phyloP scores from a whole-genome alignment of 2,113 vertebrate species.

The Solenodon paradoxus region DNA sequence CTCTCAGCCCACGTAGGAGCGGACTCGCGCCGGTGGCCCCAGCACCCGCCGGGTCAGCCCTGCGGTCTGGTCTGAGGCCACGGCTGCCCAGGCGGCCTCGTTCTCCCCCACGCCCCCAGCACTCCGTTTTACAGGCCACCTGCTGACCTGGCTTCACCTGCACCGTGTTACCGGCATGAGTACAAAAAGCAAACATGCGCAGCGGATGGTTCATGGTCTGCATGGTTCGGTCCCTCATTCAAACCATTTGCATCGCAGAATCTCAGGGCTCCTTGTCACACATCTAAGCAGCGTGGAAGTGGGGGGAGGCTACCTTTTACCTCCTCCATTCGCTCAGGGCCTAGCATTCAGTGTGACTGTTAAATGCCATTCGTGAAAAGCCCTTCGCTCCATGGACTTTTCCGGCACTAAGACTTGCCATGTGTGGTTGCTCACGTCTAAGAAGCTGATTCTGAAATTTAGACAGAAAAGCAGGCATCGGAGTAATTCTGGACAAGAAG shows the following conservation, averaged over 20 bases:
- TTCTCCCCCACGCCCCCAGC: no score
- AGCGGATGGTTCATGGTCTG: neutral
- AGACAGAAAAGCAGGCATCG: neutral
- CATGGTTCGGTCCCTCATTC: neutral
- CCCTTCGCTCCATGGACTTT: neutral
- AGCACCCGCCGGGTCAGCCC: neutral
- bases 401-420: neutral
- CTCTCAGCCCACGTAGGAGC: accelerated
- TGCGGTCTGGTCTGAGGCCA: neutral
- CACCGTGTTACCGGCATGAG: neutral
- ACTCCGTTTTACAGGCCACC: neutral
- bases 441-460: neutral
- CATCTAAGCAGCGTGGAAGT: no score
- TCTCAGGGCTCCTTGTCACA: neutral
- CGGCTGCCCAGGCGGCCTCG: neutral
- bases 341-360: neutral
- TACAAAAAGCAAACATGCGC: neutral
- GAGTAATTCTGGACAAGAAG: neutral
- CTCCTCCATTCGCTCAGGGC: neutral
- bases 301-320: neutral
- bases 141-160: neutral
- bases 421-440: neutral
- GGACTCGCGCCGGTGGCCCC: accelerated
- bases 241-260: neutral
- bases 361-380: neutral